Percentiles rank a stretch among this genome's conserved stretches.
Conservation (phyloP, 2,113 vertebrate species). For the Tympanuchus pallidicinctus region DNA sequence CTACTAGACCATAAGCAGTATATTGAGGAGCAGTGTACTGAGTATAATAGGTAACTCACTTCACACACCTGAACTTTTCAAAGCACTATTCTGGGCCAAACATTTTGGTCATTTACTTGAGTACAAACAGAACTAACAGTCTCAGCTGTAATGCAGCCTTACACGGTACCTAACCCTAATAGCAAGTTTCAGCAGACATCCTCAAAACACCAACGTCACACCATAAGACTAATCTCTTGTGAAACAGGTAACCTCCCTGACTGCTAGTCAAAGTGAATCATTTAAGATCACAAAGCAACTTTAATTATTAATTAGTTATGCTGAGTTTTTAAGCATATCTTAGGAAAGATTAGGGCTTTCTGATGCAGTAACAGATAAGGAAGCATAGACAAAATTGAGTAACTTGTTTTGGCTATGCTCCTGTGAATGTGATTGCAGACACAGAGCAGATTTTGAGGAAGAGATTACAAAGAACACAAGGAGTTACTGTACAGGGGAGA, state of each 20-base stretch:
- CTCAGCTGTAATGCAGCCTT: background rate
- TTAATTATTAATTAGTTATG: background rate
- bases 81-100: background rate
- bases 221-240: background rate
- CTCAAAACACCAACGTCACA: background rate
- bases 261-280: background rate
- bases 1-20: background rate
- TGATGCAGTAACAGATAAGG: background rate
- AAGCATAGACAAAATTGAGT: background rate
- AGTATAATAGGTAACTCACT: background rate
- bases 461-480: background rate
- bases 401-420: background rate
- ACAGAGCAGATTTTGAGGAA: background rate
- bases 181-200: conserved; percentile 21
- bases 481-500: background rate
- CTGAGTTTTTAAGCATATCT: background rate
- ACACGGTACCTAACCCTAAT: background rate
- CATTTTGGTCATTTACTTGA: background rate
- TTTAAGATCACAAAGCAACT: background rate
- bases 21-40: too few relatives aligned
- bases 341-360: background rate
- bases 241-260: background rate
- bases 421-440: background rate
- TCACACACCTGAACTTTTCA: background rate
- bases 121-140: background rate